A percentile compares a stretch with the other conserved stretches of the same genome.
Evolutionary conservation across 2,888 invertebrate genomes (phyloP).

Genomic region (Perizoma flavofasciatum): DNA sequence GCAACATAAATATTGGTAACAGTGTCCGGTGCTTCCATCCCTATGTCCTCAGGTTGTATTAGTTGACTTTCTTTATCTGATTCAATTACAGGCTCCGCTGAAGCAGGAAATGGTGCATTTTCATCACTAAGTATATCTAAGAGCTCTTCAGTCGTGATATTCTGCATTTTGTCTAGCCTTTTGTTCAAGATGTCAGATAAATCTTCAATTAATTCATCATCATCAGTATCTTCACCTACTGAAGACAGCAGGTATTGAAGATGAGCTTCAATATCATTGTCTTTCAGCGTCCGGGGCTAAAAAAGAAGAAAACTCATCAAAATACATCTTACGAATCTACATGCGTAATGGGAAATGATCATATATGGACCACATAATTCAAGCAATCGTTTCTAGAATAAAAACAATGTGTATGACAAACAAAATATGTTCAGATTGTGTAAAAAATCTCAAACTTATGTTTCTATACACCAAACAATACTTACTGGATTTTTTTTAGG

Average conservation of each 20-base stretch:
- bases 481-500: slow-evolving; percentile 2
- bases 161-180: slow-evolving; percentile 12
- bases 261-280: slow-evolving; percentile 3
- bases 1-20: slow-evolving; percentile 6
- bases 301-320: slow-evolving; percentile 5
- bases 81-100: slow-evolving; percentile 12
- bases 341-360: slow-evolving; percentile 4
- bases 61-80: slow-evolving; percentile 14
- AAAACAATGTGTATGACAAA: slow-evolving; percentile 9
- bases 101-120: slow-evolving; percentile 4
- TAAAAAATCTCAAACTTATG: slow-evolving; percentile 7
- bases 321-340: slow-evolving; percentile 9
- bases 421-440: slow-evolving; percentile 8
- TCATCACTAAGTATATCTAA: slow-evolving; percentile 8
- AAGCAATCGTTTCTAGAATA: slow-evolving; percentile 10
- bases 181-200: slow-evolving; percentile 9
- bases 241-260: slow-evolving; percentile 5
- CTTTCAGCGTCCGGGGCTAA: not conserved
- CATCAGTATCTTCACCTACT: slow-evolving; percentile 11
- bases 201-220: slow-evolving; percentile 9
- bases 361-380: slow-evolving; percentile 9
- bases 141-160: slow-evolving; percentile 11
- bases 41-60: slow-evolving; percentile 12
- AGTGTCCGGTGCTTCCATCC: slow-evolving; percentile 10
- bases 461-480: slow-evolving; percentile 2